Base-by-base conservation (phyloP, 2,888 invertebrate genomes). In the Tigriopus californicus region DNA sequence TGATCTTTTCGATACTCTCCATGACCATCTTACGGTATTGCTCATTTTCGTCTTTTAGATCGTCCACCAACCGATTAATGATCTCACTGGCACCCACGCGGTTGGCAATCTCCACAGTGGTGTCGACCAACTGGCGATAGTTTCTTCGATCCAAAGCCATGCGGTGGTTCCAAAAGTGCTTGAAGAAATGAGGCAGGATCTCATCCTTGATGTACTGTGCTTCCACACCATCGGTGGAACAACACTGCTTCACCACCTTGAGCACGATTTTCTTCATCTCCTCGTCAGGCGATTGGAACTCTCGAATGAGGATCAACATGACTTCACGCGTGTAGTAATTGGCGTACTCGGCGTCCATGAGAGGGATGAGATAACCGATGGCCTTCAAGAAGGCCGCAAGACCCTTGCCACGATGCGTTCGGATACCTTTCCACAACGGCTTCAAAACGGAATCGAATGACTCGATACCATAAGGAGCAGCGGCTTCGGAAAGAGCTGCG, bases 251-350 rank as follows among this genome's bases (percentile, higher is more conserved):
- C 62, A 99, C 98, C 69, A 83, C 88, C 78, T 99, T 99, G 64
- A 99, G 76, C 0, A 99, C 98, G 75, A 99, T 99, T 71, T 99
- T 99, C 73, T 99, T 99, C 98, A 99, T 99, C 78, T 99, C 98
- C 72, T 99, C 98, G 72, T 99, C 98, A 0, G 98, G 98, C 61
- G 97, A 97, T 74, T 95, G 95, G 73, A 99, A 99, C 77, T 99
- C 98, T 73, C 98, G 81, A 67, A 98, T 97, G 25, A 99, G 77
- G 72, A 98, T 98, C 73, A 92, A 75, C 94, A 94, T 94, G 70
- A 95, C 98, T 82, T 99, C 98, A 66, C 95, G 80, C 1, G 98
- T 99, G 70, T 99, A 98, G 72, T 98, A 98, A 73, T 95, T 97
- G 0, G 98, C 98, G 69, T 98, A 99, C 73, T 99, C 98, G 60